Percentiles rank a stretch among this genome's conserved stretches.
Conservation (phyloP, 2,113 vertebrate species). For the Xiphophorus couchianus region DNA sequence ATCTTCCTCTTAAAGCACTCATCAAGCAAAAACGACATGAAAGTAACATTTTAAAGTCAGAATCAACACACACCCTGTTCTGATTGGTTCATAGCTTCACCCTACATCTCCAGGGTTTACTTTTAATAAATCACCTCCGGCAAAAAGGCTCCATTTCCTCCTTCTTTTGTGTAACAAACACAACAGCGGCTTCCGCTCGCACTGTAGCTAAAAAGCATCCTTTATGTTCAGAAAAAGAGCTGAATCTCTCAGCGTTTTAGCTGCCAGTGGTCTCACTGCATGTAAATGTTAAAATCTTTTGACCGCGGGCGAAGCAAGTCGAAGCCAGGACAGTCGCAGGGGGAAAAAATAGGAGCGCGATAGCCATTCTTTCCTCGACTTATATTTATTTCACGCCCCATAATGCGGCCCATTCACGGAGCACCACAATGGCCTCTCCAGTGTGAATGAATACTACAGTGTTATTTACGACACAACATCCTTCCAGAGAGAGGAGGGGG, state of each 20-base stretch:
- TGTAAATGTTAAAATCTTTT: slow-evolving; percentile 16
- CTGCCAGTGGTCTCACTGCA: slow-evolving; percentile 1
- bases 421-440: slow-evolving; percentile 69
- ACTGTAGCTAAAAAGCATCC: neutral
- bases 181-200: neutral
- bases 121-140: neutral
- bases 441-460: slow-evolving; percentile 66
- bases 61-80: neutral
- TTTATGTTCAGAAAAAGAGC: neutral
- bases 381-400: slow-evolving; percentile 73
- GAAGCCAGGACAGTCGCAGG: slow-evolving; percentile 51
- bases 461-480: slow-evolving; percentile 74
- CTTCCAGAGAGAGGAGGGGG: slow-evolving; percentile 46
- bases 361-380: slow-evolving; percentile 62
- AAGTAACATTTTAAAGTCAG: neutral
- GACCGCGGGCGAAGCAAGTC: slow-evolving; percentile 13
- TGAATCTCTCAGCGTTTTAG: slow-evolving; percentile 13
- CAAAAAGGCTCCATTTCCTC: neutral
- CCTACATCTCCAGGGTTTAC: neutral
- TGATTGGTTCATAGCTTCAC: neutral
- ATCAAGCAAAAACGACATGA: neutral
- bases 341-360: slow-evolving; percentile 41
- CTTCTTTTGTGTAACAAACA: neutral
- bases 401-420: slow-evolving; percentile 75
- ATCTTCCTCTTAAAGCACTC: too few species aligned